A percentile compares a stretch with the other conserved stretches of the same genome.
Evolutionary conservation across 1,140 invertebrate genomes (phyloP).

Genomic region (Wasmannia auropunctata): DNA sequence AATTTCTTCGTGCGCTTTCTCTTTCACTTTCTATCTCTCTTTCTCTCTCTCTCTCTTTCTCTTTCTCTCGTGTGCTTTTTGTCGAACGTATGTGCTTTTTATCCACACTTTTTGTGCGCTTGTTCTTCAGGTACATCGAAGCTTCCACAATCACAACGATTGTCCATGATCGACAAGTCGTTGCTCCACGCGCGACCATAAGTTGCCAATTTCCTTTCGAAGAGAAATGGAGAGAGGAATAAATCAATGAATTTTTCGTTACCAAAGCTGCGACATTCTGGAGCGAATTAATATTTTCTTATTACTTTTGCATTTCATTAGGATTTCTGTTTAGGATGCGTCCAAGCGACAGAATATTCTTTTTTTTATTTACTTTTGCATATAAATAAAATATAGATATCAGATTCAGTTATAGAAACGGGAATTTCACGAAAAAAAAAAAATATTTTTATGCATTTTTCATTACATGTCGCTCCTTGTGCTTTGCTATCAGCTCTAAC

Average conservation of each 20-base stretch:
- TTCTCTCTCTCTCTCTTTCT: slow-evolving; percentile 15
- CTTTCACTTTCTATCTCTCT: slow-evolving; percentile 31
- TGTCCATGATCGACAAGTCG: neutral
- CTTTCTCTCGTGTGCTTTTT: neutral
- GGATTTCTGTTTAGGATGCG: neutral
- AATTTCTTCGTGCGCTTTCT: slow-evolving; percentile 56
- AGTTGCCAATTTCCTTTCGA: neutral
- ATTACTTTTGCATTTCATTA: neutral
- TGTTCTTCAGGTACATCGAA: slow-evolving; percentile 27
- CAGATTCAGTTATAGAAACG: neutral
- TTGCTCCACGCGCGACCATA: neutral
- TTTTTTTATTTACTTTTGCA: neutral
- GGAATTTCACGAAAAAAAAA: neutral
- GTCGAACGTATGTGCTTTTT: slow-evolving; percentile 20
- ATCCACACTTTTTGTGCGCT: slow-evolving; percentile 10
- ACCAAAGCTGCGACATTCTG: neutral
- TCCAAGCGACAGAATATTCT: neutral
- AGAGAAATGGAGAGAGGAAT: slow-evolving; percentile 1
- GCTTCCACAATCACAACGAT: neutral
- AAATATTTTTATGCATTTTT: slow-evolving; percentile 5
- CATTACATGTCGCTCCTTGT: slow-evolving; percentile 35
- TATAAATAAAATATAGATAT: neutral
- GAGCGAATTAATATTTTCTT: neutral
- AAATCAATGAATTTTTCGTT: neutral
- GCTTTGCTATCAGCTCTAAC: neutral